phyloP scores from a whole-genome alignment of 2,113 vertebrate species.

The Corythornis cristatus region DNA sequence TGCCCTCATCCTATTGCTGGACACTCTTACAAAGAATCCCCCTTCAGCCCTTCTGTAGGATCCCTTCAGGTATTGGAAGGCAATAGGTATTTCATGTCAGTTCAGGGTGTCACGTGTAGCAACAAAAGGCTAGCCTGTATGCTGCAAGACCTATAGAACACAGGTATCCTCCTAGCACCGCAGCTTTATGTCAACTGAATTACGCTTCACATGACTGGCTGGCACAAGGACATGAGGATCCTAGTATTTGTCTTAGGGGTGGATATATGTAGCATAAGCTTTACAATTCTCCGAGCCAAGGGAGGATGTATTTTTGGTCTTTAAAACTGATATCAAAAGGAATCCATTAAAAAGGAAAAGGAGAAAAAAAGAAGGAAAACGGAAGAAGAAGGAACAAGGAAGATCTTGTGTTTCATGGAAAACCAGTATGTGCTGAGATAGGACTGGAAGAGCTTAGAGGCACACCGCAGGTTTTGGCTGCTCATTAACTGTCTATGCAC shows the following conservation, averaged over 20 bases:
- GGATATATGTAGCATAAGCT: background rate
- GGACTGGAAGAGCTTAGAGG: background rate
- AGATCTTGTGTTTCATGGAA: background rate
- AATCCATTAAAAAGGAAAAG: background rate
- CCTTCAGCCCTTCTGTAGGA: too few species aligned
- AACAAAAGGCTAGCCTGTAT: background rate
- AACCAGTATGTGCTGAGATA: background rate
- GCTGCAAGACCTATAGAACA: background rate
- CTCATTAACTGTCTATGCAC: background rate
- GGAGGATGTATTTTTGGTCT: background rate
- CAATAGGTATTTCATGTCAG: background rate
- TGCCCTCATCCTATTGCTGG: too few species aligned
- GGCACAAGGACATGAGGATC: background rate
- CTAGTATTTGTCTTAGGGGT: background rate
- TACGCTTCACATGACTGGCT: fast-evolving
- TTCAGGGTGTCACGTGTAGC: background rate
- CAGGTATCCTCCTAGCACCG: background rate
- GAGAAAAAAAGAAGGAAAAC: too few species aligned
- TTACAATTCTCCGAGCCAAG: background rate
- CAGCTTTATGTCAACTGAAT: background rate
- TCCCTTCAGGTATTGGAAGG: too few species aligned
- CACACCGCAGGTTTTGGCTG: background rate
- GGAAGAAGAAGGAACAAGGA: too few species aligned
- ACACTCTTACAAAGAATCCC: too few species aligned
- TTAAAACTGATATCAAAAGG: background rate